phyloP scores from a whole-genome alignment of 2,113 vertebrate genomes.

The Eurypyga helias region DNA sequence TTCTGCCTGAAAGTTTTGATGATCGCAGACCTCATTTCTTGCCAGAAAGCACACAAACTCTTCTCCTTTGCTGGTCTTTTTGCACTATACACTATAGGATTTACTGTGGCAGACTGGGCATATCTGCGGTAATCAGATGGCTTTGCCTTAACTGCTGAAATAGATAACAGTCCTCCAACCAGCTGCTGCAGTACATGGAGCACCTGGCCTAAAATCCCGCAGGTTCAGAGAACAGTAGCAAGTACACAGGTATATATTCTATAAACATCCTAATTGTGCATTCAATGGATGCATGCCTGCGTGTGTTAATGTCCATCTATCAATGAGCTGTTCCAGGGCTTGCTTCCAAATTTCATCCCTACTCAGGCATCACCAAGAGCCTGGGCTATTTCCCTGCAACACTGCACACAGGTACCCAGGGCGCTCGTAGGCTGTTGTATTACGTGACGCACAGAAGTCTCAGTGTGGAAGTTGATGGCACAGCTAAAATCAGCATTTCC shows the following conservation, averaged over 20 bases:
- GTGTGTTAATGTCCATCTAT: neutral
- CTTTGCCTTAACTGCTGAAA: neutral
- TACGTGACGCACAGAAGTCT: neutral
- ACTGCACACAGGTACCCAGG: neutral
- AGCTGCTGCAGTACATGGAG: neutral
- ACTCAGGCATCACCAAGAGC: neutral
- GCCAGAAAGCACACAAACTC: neutral
- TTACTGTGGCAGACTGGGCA: neutral
- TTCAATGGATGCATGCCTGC: neutral
- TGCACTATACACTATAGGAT: neutral
- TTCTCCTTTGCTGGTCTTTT: neutral
- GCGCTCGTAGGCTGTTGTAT: fast-evolving
- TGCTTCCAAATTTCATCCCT: neutral
- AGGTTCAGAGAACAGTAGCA: neutral
- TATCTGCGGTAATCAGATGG: neutral
- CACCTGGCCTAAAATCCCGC: neutral
- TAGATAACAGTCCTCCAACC: neutral
- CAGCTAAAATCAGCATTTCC: neutral
- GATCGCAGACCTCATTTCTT: neutral
- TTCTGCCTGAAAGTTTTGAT: neutral
- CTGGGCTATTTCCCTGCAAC: neutral
- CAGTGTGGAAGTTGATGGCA: fast-evolving
- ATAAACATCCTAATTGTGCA: neutral
- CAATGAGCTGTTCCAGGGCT: neutral
- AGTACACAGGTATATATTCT: neutral